Evolutionary conservation across 2,797 vertebrate species (phyloP), one percentile per base, ranked within the genome.

Genomic region (Apogon hyalosoma): DNA sequence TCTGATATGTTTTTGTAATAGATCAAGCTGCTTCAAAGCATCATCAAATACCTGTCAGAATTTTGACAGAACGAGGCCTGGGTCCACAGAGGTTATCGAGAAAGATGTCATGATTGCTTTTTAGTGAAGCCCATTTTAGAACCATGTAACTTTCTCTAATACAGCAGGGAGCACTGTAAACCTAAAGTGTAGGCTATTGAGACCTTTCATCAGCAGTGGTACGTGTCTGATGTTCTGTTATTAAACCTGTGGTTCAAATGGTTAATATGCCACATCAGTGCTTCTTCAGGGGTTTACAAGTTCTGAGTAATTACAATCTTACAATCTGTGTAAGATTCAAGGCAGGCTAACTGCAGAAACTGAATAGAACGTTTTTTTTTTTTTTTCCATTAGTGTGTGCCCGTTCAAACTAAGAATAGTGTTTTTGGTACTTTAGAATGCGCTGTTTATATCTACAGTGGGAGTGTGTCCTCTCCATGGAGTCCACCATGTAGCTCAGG

Each of bases 21-120:
- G 16, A 47, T 43, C 63, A 59, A 15, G 31, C 61, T 69, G 72
- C 36, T 51, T 78, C 70, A 77, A 80, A 45, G 42, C 50, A 13
- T 61, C n/a, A 48, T 79, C 67, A 76, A 38, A 62, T 46, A 52
- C 59, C 49, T 64, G 64, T 67, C 70, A 50, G 70, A 21, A 39
- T 71, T 71, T 59, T 80, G 80, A 84, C 68, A 83, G 70, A 83
- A 82, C 31, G 38, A 51, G 73, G 61, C 41, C 78, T 46, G 3
- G 21, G 19, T 51, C 63, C 64, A 40, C 39, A 41, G 58, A 83
- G 65, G 14, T 48, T 54, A 7, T 16, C 39, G 41, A 63, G 10
- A 33, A 57, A 13, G 24, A 65, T 33, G 36, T 73, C 58, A 42
- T 16, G 16, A 62, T 59, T 47, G 61, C 40, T 72, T 73, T 73